Base-by-base conservation (phyloP, 2,113 vertebrate species). In the Nannobrachium achirus region DNA sequence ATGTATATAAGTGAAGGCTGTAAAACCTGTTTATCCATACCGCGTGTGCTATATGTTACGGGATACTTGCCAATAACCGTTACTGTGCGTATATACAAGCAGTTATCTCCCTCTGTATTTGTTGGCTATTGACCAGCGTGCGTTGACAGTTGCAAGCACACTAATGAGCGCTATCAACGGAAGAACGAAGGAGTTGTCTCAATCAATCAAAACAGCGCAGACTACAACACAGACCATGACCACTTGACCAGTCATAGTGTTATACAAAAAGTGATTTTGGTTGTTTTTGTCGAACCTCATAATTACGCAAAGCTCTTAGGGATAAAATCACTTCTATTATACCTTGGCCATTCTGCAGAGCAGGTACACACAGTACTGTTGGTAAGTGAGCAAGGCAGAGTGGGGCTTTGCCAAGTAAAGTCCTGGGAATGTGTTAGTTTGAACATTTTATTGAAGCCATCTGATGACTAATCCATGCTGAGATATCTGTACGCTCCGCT, bases 391-490 rank as follows among this genome's bases (percentile, higher is more conserved):
- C 63, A 82, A 74, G 40, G 63, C 63, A 7, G 38, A 49, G 25
- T 33, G 25, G 14, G 5, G 60, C 52, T 82, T 66, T 86, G 76
- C 85, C 81, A 90, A 90, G 69, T 45, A 81, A 53, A 66, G 15
- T 66, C 56, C 64, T 55, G 15, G 0, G 41, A 92, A 92, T 86
- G 93, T 85, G 79, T 60, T 19, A 50, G 69, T 88, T 84, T 86
- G 89, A 93, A 89, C 72, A 56, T 50, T 85, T 78, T 72, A 89
- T 89, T 92, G 85, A 84, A 92, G 87, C 90, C 91, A 92, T 92
- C 90, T 93, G 92, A 91, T 87, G 80, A 48, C 89, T 92, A 92
- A 93, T 92, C 91, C 88, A 1, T 71, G 69, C 66, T 70, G 83
- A 93, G 89, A 82, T 84, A 79, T 70, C 87, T 85, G 84, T 83